Evolutionary conservation across 2,888 invertebrate species (phyloP).

Genomic region (Platerodrilus igneus): DNA sequence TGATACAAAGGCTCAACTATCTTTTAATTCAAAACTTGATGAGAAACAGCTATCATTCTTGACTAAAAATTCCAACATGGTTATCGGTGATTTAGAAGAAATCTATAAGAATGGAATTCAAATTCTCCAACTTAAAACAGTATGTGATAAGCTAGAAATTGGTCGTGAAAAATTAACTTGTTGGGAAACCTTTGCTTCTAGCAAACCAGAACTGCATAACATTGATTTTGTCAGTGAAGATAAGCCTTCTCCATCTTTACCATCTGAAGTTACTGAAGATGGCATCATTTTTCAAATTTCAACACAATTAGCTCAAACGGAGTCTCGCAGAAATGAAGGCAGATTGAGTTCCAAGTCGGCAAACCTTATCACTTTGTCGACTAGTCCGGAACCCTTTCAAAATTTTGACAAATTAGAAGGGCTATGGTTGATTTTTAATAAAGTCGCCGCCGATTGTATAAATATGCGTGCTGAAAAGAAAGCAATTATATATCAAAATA

Average conservation of each 20-base stretch:
- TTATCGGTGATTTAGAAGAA: conserved; percentile 46
- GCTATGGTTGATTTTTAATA: conserved; percentile 54
- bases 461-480: conserved; percentile 49
- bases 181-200: no score
- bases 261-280: no score
- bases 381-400: no score
- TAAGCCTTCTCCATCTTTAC: no score
- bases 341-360: no score
- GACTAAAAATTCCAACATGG: conserved; percentile 44
- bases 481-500: conserved; percentile 48
- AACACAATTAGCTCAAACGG: no score
- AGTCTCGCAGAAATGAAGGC: no score
- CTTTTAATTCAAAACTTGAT: conserved; percentile 34
- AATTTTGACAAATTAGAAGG: conserved; percentile 45
- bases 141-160: conserved; percentile 57
- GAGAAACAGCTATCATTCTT: conserved; percentile 32
- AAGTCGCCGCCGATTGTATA: conserved; percentile 43
- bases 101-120: conserved; percentile 51
- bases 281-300: no score
- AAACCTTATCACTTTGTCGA: no score
- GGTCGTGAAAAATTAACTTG: conserved; percentile 52
- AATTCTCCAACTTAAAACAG: conserved; percentile 50
- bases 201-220: no score
- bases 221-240: no score
- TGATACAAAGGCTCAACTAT: conserved; percentile 31